Conservation (phyloP, 2,113 vertebrate species). For the Zingel zingel region DNA sequence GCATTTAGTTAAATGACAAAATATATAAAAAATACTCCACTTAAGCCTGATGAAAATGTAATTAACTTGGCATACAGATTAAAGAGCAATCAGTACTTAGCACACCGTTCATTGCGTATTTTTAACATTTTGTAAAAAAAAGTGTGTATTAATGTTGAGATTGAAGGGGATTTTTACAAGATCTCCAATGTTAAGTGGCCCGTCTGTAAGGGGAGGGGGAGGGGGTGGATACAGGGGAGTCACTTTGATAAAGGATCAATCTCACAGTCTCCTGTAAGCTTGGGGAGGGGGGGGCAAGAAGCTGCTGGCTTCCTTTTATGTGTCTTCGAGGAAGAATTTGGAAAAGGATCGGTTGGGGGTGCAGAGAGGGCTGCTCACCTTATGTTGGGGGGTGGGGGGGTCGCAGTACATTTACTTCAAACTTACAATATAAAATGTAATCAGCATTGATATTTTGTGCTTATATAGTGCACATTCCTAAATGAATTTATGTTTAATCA, state of each 20-base stretch:
- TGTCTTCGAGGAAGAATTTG: slow-evolving; percentile 48
- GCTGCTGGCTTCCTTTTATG: slow-evolving; percentile 42
- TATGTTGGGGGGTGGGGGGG: background rate
- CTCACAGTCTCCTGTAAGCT: slow-evolving; percentile 54
- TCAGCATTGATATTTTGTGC: background rate
- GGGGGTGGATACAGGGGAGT: slow-evolving; percentile 26
- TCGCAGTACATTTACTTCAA: background rate
- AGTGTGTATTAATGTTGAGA: background rate
- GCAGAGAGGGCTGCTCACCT: slow-evolving; percentile 3
- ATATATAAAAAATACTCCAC: background rate
- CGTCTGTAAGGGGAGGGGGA: slow-evolving; percentile 34
- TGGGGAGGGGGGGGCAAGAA: slow-evolving; percentile 33
- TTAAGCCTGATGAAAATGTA: slow-evolving; percentile 5
- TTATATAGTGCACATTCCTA: background rate
- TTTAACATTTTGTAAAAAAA: background rate
- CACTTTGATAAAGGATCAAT: slow-evolving; percentile 61
- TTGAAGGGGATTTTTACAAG: background rate
- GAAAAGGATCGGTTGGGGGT: slow-evolving; percentile 3
- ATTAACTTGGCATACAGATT: slow-evolving; percentile 27
- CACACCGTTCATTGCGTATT: background rate
- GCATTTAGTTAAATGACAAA: slow-evolving; percentile 1
- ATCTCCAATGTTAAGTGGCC: slow-evolving; percentile 14
- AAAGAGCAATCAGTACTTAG: slow-evolving; percentile 11
- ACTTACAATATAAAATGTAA: background rate
- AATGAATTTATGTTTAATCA: background rate